A percentile compares a stretch with the other conserved stretches of the same genome.
phyloP scores from a whole-genome alignment of 2,888 invertebrate species.

The Gari tellinella region DNA sequence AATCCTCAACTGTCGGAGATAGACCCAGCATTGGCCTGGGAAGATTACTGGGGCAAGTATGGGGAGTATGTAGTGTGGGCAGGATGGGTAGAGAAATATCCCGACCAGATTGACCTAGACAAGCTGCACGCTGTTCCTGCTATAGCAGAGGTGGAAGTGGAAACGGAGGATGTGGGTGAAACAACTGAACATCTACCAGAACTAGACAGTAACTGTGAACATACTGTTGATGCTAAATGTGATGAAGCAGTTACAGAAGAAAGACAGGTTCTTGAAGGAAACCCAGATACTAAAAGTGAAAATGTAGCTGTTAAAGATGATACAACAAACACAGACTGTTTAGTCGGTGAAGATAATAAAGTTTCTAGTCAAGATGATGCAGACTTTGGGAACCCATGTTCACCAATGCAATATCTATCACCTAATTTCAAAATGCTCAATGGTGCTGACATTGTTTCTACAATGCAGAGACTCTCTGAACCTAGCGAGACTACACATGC shows the following conservation, averaged over 20 bases:
- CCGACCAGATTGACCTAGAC: conserved; percentile 74
- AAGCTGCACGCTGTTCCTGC: conserved; percentile 64
- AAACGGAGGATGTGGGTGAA: conserved; percentile 29
- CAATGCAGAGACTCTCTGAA: conserved; percentile 41
- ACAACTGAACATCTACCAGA: neutral
- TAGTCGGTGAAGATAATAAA: neutral
- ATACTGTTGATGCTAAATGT: neutral
- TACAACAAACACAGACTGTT: no score
- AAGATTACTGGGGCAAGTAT: conserved; percentile 78
- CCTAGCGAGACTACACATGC: conserved; percentile 7
- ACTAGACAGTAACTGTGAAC: neutral
- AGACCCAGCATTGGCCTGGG: conserved; percentile 69
- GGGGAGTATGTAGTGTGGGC: conserved; percentile 80
- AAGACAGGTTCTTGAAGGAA: neutral
- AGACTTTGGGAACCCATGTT: conserved; percentile 20
- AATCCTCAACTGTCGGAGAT: conserved; percentile 43
- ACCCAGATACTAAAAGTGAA: neutral
- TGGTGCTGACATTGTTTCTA: conserved; percentile 42
- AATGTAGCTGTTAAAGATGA: neutral
- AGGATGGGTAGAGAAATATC: conserved; percentile 81
- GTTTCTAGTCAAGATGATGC: neutral
- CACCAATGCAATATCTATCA: conserved; percentile 36
- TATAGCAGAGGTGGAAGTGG: conserved; percentile 68
- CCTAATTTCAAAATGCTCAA: conserved; percentile 38
- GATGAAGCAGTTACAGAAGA: neutral